Evolutionary conservation across 1,140 invertebrate species (phyloP), one percentile per base, ranked within the genome.

Genomic region (Meteorus sp.): DNA sequence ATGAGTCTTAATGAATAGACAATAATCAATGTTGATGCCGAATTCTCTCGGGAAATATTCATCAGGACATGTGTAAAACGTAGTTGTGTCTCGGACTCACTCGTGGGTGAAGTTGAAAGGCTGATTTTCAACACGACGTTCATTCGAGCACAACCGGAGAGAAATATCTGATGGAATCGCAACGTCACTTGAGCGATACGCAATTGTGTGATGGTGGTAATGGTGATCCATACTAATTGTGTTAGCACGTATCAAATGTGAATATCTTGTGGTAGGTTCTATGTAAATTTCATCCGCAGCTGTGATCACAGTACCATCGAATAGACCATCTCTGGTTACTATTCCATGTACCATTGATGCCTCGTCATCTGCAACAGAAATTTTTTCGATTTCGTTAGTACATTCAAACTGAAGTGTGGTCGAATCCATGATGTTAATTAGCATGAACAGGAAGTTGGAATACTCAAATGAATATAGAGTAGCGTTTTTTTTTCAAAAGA

Each of bases 281-380:
- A 95, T 83, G 73, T 91, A 92, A 77, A 88, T 88, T 58, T 91
- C 87, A 63, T 89, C 86, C 13, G 78, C 69, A 11, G 78, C 71
- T 1, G 90, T 90, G 62, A 83, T 83, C 59, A 94, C 88, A 17
- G 88, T 89, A 15, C 91, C 92, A 75, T 94, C 92, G 69, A 95
- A 91, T 13, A 92, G 78, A 52, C 92, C 92, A 47, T 92, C 86
- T 39, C 81, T 77, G 54, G 91, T 93, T 25, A 95, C 81, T 29
- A 94, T 80, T 20, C 92, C 93, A 64, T 89, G 85, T n/a, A 93
- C 90, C 39, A 82, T 75, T 15, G 90, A 85, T 11, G 80, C 76
- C 55, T 90, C 88, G 63, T 92, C 90, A 82, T 88, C 89, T 91
- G 83, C 9, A 85, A 84, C 27, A 71, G 70, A 63, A 65, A 57